Evolutionary conservation across 2,888 invertebrate species (phyloP).

Genomic region (Neocrepidodera transversa): DNA sequence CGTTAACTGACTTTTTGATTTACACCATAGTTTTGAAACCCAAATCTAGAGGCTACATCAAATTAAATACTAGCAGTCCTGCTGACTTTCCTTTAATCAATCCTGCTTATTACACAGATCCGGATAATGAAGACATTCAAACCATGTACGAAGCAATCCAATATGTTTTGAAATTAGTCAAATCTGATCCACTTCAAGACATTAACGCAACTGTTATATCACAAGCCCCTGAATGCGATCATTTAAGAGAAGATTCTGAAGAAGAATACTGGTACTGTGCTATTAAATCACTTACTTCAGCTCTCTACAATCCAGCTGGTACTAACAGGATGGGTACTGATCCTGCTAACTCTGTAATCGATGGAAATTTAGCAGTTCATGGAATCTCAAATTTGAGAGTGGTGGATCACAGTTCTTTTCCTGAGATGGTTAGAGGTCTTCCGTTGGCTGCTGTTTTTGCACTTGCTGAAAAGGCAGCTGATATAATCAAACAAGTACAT

Average conservation of each 20-base stretch:
- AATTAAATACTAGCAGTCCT: conserved; percentile 46
- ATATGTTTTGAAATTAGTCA: conserved; percentile 36
- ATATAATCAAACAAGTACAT: conserved; percentile 57
- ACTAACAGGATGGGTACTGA: conserved; percentile 65
- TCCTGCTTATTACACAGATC: conserved; percentile 41
- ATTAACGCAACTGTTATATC: conserved; percentile 64
- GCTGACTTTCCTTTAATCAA: conserved; percentile 49
- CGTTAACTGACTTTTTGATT: conserved; percentile 10
- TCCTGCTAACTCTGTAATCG: conserved; percentile 63
- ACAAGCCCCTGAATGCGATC: conserved; percentile 61
- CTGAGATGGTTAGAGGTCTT: conserved; percentile 62
- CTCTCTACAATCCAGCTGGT: conserved; percentile 62
- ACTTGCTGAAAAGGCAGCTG: conserved; percentile 65
- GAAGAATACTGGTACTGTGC: conserved; percentile 62
- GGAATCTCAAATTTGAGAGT: conserved; percentile 63
- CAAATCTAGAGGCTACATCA: conserved; percentile 48
- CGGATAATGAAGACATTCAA: conserved; percentile 65
- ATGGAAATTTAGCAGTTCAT: conserved; percentile 62
- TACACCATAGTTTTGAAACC: conserved; percentile 39
- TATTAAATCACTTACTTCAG: conserved; percentile 58
- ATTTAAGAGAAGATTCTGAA: conserved; percentile 47
- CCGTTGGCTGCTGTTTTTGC: conserved; percentile 63
- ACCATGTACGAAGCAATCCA: conserved; percentile 68
- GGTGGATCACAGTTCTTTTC: conserved; percentile 65
- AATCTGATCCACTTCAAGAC: conserved; percentile 67